Evolutionary conservation across 1,140 invertebrate species (phyloP), one percentile per base, ranked within the genome.

Genomic region (Drosophila pandora): DNA sequence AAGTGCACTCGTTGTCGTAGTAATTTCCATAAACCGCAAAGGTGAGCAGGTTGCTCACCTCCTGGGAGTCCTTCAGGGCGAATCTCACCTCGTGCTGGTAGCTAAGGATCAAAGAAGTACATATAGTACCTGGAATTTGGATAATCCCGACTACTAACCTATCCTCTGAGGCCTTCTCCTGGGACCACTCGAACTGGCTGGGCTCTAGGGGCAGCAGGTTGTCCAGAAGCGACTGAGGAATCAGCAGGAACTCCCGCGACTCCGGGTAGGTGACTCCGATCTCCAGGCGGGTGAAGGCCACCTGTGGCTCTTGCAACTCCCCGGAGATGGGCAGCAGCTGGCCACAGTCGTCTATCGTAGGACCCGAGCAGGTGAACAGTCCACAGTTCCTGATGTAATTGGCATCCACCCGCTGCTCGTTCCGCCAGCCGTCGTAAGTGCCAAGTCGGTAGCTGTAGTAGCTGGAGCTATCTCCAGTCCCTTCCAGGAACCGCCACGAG

Each of bases 11-110:
- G 0, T 89, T 68, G 34, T 83, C 73, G 28, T 63, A 91, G 48
- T 89, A 91, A n/a, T 91, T 91, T 0, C 83, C 90, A 54, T 91
- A 91, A 32, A 89, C 68, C 8, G 67, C 76, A 39, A 91, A 91
- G n/a, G 83, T 76, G 39, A 91, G 30, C 0, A 91, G 53, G 47
- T 90, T 78, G 12, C 17, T 12, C 9, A 75, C n/a, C 25, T 70
- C 47, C 7, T 64, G 23, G 2, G 30, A 21, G 0, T 59, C 48
- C 3, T 62, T 49, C 21, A 84, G 13, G 0, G 32, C 50, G n/a
- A 71, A 84, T 10, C 59, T 70, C 0, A 77, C 57, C 5, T 70
- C 34, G 5, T 63, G 4, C 8, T 61, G 13, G 23, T 85, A 56
- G n/a, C 89, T 90, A 5, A 12, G n/a, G n/a, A 34, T 22, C 12